A percentile compares a stretch with the other conserved stretches of the same genome.
Evolutionary conservation across 2,888 invertebrate species (phyloP).

Genomic region (Leptogaster cylindrica): DNA sequence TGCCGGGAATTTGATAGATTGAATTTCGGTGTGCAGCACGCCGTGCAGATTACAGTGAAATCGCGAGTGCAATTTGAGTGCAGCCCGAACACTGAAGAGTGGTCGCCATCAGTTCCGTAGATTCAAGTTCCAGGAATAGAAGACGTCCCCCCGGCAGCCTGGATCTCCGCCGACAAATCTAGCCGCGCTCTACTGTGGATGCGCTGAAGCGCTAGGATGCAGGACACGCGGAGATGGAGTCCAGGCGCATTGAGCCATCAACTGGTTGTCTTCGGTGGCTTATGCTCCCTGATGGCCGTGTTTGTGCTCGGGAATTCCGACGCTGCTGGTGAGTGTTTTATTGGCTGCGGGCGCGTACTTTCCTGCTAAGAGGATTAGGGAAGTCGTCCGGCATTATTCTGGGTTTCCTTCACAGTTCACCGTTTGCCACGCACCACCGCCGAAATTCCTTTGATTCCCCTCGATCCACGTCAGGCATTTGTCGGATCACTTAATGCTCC

Average conservation of each 20-base stretch:
- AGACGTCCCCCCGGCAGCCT: too few species aligned
- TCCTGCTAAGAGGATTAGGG: constrained; percentile 30
- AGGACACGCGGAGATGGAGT: constrained; percentile 11
- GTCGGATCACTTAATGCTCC: too few species aligned
- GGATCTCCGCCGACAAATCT: background rate
- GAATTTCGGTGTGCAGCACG: too few species aligned
- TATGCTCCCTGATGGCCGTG: constrained; percentile 2
- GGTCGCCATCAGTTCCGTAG: too few species aligned
- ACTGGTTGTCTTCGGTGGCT: constrained; percentile 36
- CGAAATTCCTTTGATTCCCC: too few species aligned
- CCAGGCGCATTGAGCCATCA: constrained; percentile 37
- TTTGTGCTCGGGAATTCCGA: constrained; percentile 13
- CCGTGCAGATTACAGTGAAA: too few species aligned
- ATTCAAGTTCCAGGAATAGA: background rate
- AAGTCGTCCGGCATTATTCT: background rate
- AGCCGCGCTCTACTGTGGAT: background rate
- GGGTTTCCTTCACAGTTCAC: background rate
- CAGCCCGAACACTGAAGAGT: too few species aligned
- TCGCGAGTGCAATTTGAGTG: too few species aligned
- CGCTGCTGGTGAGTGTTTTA: constrained; percentile 32
- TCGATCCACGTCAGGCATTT: too few species aligned
- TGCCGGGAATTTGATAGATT: too few species aligned
- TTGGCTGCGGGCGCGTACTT: background rate
- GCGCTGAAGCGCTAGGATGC: constrained; percentile 13
- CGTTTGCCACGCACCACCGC: too few species aligned